Evolutionary conservation across 2,113 vertebrate species (phyloP).

Genomic region (Pristiophorus japonicus): DNA sequence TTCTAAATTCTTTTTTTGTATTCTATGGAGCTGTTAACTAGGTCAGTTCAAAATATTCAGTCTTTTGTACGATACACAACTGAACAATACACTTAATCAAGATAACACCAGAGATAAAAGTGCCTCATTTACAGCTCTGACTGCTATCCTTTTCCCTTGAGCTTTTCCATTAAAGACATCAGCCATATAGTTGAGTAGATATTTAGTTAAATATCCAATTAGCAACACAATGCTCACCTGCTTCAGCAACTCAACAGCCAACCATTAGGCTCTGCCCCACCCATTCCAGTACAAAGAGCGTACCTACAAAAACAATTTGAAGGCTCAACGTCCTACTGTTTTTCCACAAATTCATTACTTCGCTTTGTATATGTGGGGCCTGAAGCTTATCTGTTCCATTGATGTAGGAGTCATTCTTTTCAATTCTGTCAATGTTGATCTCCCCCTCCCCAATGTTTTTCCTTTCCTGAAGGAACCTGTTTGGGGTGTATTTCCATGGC

Average conservation of each 20-base stretch:
- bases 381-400: background rate
- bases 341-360: background rate
- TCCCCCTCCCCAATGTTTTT: background rate
- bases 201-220: constrained; percentile 34
- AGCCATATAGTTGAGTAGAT: background rate
- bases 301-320: background rate
- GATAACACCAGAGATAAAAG: constrained; percentile 3
- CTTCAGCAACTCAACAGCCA: constrained; percentile 27
- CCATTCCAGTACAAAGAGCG: background rate
- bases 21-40: background rate
- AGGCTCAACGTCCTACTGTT: background rate
- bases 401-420: background rate
- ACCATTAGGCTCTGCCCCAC: background rate
- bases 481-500: background rate
- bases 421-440: background rate
- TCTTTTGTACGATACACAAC: constrained; percentile 1
- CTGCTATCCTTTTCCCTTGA: background rate
- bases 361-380: background rate
- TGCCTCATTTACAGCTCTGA: constrained; percentile 4
- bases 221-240: constrained; percentile 35
- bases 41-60: constrained; percentile 25
- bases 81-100: constrained; percentile 24
- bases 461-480: background rate
- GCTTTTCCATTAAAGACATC: constrained; percentile 25
- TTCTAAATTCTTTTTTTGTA: background rate